phyloP scores from a whole-genome alignment of 2,888 invertebrate genomes.

The Muschampia staudingeri region DNA sequence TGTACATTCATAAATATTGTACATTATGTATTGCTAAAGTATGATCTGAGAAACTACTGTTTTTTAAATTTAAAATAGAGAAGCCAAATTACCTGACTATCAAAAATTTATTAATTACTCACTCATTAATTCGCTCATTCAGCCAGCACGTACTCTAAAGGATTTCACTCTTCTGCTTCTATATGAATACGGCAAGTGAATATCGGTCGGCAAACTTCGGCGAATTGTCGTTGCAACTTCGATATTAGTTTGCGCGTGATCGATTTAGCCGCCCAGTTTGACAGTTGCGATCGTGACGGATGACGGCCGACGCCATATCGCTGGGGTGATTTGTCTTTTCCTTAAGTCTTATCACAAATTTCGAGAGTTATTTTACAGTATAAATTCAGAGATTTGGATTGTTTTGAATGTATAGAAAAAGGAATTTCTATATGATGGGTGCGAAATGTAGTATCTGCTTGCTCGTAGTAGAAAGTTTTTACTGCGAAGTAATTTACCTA shows the following conservation, averaged over 20 bases:
- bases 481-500: too few relatives aligned
- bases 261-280: slow-evolving; percentile 88
- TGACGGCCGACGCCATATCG: slow-evolving; percentile 87
- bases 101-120: not conserved
- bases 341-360: slow-evolving; percentile 70
- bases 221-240: slow-evolving; percentile 80
- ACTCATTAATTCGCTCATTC: not conserved
- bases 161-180: not conserved
- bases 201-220: slow-evolving; percentile 70
- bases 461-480: too few relatives aligned
- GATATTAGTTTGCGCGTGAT: slow-evolving; percentile 90
- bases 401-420: too few relatives aligned
- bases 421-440: too few relatives aligned
- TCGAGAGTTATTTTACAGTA: not conserved
- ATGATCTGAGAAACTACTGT: too few relatives aligned
- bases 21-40: too few relatives aligned
- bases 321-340: slow-evolving; percentile 87
- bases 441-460: too few relatives aligned
- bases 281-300: slow-evolving; percentile 90
- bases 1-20: too few relatives aligned
- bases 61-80: not conserved
- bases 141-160: not conserved
- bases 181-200: slow-evolving; percentile 19
- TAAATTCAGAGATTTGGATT: not conserved
- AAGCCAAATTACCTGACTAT: not conserved